These are phyloP conservation scores for Spea multiplicata DNA, from an alignment of 2,113 vertebrate genomes.

Conservation along the genomic window DNA sequence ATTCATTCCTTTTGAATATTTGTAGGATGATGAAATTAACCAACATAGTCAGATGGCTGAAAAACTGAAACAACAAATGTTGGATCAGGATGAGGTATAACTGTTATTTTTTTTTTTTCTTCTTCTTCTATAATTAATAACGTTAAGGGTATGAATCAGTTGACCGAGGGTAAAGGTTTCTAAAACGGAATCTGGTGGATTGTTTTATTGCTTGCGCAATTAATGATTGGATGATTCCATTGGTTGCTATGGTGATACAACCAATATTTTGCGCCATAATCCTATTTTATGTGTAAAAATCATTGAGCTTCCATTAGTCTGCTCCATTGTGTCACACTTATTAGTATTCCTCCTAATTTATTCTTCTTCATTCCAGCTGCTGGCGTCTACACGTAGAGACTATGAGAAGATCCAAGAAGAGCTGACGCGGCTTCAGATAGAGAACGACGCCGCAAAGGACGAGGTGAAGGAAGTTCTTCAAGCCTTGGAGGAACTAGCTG, in stretches of 20 bases:
- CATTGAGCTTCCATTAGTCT: too few relatives aligned
- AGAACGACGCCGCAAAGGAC: slow-evolving; percentile 89
- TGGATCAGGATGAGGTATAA: slow-evolving; percentile 90
- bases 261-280: too few relatives aligned
- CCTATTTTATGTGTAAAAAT: too few relatives aligned
- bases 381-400: slow-evolving; percentile 86
- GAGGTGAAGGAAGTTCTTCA: slow-evolving; percentile 95
- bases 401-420: slow-evolving; percentile 91
- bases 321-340: too few relatives aligned
- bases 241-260: not conserved
- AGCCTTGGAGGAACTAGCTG: slow-evolving; percentile 89
- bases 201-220: too few relatives aligned
- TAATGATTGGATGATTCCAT: not conserved
- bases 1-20: slow-evolving; percentile 20
- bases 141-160: too few relatives aligned
- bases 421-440: slow-evolving; percentile 83
- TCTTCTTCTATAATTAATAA: too few relatives aligned
- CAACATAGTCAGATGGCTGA: slow-evolving; percentile 91
- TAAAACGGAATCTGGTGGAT: too few relatives aligned
- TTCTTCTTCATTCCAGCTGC: slow-evolving; percentile 65
- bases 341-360: too few relatives aligned
- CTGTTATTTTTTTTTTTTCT: too few relatives aligned
- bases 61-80: slow-evolving; percentile 88
- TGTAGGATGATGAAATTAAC: slow-evolving; percentile 96
- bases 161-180: too few relatives aligned